phyloP scores from a whole-genome alignment of 2,888 invertebrate species.

The Rhogogaster chlorosoma region DNA sequence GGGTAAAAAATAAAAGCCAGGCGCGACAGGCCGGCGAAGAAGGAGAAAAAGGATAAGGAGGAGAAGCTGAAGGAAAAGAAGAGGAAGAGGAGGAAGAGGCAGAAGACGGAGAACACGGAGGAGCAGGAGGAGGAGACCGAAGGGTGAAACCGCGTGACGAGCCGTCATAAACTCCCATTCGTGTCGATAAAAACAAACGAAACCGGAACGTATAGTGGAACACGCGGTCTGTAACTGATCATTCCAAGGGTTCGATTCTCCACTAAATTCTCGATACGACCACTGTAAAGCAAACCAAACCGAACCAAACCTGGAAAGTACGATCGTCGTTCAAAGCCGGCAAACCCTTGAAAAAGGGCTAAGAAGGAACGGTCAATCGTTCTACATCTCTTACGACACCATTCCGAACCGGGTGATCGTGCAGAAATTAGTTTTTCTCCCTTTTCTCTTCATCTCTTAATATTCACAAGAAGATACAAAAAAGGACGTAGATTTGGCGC shows the following conservation, averaged over 20 bases:
- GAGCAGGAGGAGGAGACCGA: conserved; percentile 53
- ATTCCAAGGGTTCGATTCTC: conserved; percentile 66
- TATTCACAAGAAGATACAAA: neutral
- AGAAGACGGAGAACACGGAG: conserved; percentile 44
- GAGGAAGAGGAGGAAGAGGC: neutral
- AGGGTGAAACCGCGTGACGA: conserved; percentile 65
- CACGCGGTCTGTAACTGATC: conserved; percentile 67
- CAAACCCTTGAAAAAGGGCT: conserved; percentile 34
- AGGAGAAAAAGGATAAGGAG: conserved; percentile 19
- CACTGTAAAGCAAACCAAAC: conserved; percentile 62
- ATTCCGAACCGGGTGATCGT: neutral
- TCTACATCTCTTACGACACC: neutral
- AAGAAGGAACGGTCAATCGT: conserved; percentile 41
- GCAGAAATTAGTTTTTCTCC: neutral
- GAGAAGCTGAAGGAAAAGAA: neutral
- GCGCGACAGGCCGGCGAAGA: conserved; percentile 40
- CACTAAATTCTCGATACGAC: conserved; percentile 70
- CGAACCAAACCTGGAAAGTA: conserved; percentile 10
- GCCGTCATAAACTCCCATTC: conserved; percentile 71
- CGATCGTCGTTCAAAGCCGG: conserved; percentile 20
- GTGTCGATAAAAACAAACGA: conserved; percentile 58
- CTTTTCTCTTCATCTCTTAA: neutral
- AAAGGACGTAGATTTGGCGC: neutral
- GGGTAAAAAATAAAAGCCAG: conserved; percentile 45
- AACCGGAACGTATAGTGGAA: conserved; percentile 40